phyloP scores from a whole-genome alignment of 2,113 vertebrate species.

The Chaetorhynchus papuensis region DNA sequence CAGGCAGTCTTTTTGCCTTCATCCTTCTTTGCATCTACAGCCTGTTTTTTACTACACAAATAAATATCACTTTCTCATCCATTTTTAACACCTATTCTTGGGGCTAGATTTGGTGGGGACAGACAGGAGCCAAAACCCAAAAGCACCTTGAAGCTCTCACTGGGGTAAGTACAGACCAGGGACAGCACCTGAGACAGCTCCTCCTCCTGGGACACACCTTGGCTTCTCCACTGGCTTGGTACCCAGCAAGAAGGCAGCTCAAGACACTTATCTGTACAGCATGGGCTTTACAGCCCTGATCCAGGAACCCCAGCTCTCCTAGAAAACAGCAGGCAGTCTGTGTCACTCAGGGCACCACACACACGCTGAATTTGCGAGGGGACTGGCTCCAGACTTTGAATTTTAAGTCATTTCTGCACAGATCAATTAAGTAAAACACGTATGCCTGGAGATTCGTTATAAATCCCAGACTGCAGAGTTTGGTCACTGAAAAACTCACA shows the following conservation, averaged over 20 bases:
- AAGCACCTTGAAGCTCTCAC: neutral
- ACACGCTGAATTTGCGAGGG: neutral
- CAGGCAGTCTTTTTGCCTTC: neutral
- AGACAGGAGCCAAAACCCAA: neutral
- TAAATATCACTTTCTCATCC: neutral
- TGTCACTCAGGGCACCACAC: neutral
- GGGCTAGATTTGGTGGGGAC: neutral
- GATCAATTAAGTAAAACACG: neutral
- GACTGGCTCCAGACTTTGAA: neutral
- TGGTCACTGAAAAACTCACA: neutral
- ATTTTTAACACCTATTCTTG: neutral
- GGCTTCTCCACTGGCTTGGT: neutral
- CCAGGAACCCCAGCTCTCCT: neutral
- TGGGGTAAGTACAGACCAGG: accelerated
- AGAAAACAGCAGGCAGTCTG: neutral
- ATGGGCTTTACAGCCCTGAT: neutral
- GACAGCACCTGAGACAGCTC: neutral
- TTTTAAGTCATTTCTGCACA: neutral
- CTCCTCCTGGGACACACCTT: neutral
- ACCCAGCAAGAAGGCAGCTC: neutral
- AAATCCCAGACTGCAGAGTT: neutral
- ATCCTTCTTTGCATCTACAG: neutral
- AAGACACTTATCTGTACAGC: neutral
- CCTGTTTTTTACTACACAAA: neutral
- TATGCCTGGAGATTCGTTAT: neutral